Percentiles rank a stretch among this genome's conserved stretches.
Conservation (phyloP, 2,113 vertebrate genomes). For the Ceuthmochares aereus region DNA sequence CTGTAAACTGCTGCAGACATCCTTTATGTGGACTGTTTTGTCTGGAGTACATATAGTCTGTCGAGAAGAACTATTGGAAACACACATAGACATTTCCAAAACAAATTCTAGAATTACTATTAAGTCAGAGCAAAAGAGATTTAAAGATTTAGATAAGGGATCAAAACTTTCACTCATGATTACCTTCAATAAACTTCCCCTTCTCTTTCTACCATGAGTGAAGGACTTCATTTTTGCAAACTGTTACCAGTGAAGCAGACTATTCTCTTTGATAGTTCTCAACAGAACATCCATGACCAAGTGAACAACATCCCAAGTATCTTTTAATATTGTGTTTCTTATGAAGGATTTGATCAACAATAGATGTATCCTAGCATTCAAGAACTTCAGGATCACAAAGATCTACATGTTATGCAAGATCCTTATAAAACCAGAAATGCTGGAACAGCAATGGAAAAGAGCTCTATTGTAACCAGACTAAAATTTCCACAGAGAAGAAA, state of each 20-base stretch:
- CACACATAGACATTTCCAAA: background rate
- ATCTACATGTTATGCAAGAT: background rate
- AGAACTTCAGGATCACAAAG: background rate
- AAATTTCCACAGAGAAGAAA: slow-evolving; percentile 11
- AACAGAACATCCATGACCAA: background rate
- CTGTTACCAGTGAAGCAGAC: background rate
- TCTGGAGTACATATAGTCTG: background rate
- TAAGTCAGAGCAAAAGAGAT: background rate
- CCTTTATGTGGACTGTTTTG: background rate
- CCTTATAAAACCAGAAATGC: slow-evolving; percentile 5
- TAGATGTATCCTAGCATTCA: background rate
- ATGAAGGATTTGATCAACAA: background rate
- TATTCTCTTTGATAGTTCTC: background rate
- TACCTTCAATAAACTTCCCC: background rate
- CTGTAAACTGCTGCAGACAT: background rate
- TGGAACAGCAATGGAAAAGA: background rate
- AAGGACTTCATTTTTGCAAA: background rate
- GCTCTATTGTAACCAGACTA: slow-evolving; percentile 21
- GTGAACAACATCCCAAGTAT: background rate
- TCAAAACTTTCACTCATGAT: background rate
- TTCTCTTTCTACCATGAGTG: background rate
- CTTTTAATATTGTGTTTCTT: background rate
- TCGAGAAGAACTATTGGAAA: background rate
- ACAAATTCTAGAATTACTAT: background rate
- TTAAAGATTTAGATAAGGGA: background rate